Evolutionary conservation across 2,888 invertebrate species (phyloP).

Genomic region (Amblyjoppa fuscipennis): DNA sequence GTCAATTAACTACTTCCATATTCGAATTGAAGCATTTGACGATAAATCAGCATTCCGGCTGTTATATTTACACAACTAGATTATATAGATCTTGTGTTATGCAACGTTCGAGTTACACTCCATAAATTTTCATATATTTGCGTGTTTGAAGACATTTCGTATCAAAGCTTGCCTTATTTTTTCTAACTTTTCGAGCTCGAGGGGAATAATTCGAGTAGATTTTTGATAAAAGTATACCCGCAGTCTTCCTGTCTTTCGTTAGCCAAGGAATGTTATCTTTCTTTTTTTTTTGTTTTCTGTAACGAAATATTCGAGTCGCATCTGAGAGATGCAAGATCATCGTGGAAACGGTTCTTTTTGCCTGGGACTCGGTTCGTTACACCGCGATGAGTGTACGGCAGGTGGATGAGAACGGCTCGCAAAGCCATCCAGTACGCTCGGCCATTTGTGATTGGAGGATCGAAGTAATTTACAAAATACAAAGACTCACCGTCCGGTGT

Average conservation of each 20-base stretch:
- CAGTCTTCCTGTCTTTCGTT: not conserved
- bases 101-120: not conserved
- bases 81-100: not conserved
- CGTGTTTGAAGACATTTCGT: not conserved
- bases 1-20: slow-evolving; percentile 33
- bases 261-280: not conserved
- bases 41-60: not conserved
- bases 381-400: slow-evolving; percentile 36
- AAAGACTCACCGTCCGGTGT: slow-evolving; percentile 92
- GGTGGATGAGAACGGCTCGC: slow-evolving; percentile 42
- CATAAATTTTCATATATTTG: not conserved
- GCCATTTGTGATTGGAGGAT: not conserved
- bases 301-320: slow-evolving; percentile 4
- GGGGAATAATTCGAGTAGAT: not conserved
- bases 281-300: not conserved
- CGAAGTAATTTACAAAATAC: slow-evolving; percentile 12
- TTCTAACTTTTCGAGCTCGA: not conserved
- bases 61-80: slow-evolving; percentile 6
- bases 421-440: slow-evolving; percentile 25
- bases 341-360: slow-evolving; percentile 24
- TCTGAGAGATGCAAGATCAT: slow-evolving; percentile 14
- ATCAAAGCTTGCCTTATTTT: not conserved
- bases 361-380: slow-evolving; percentile 37
- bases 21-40: slow-evolving; percentile 15
- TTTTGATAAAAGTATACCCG: not conserved